Evolutionary conservation across 2,888 invertebrate genomes (phyloP).

Genomic region (Aquatica leii): DNA sequence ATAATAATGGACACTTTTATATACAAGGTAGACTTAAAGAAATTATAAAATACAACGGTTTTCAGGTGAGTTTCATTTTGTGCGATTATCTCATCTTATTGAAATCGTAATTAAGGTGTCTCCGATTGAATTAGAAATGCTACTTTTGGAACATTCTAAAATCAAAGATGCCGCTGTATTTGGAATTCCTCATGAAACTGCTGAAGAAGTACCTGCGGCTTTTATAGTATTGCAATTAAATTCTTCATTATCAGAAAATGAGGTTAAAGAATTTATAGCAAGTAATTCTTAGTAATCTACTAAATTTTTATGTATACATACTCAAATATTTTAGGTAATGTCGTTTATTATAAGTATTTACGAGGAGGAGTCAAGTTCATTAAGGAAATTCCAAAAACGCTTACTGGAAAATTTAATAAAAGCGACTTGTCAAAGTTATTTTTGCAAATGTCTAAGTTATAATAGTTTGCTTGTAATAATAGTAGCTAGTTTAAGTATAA

Average conservation of each 20-base stretch:
- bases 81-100: too few relatives aligned
- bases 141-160: conserved; percentile 75
- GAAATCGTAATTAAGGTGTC: conserved; percentile 72
- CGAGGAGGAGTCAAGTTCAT: conserved; percentile 79
- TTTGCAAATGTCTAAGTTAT: not conserved
- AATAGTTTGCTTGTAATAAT: too few relatives aligned
- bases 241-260: conserved; percentile 61
- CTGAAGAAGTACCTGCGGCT: conserved; percentile 81
- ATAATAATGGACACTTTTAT: conserved; percentile 76
- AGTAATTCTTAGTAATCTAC: conserved; percentile 6
- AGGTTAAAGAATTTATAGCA: conserved; percentile 60
- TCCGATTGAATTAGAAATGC: conserved; percentile 85
- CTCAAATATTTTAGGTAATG: conserved; percentile 53
- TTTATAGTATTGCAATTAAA: conserved; percentile 74
- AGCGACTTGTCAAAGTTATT: not conserved
- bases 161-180: conserved; percentile 85
- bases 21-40: conserved; percentile 86
- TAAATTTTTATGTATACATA: too few relatives aligned
- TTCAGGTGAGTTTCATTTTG: conserved; percentile 64
- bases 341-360: conserved; percentile 75
- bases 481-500: too few relatives aligned
- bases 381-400: conserved; percentile 78
- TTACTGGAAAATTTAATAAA: conserved; percentile 70
- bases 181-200: conserved; percentile 75
- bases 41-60: conserved; percentile 87